Base-by-base conservation (phyloP, 2,113 vertebrate genomes). In the Tinamus guttatus region DNA sequence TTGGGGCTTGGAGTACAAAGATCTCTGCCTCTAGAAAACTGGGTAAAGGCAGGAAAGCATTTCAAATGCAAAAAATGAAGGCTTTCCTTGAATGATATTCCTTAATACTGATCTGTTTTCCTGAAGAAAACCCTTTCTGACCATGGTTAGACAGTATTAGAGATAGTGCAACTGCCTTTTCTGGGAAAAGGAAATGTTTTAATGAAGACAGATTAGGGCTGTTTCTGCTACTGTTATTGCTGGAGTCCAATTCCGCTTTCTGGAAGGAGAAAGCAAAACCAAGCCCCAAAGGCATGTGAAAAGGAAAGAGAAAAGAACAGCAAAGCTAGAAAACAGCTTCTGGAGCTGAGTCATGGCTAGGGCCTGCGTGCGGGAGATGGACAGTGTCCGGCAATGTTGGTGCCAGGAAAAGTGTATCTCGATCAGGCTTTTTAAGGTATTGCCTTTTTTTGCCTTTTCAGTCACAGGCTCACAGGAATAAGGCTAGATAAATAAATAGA, bases 1-100 rank as follows among this genome's bases (percentile, higher is more conserved):
- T 14, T 92, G 78, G 70, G 77, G 65, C 94, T 96, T 96, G 95
- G 95, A 87, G 76, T 87, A 87, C 78, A 71, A 95, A 92, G 93
- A 95, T 94, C 52, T 87, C 74, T 87, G 93, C 68, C 94, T 93
- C 95, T 91, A 92, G 81, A 92, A 89, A 69, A 84, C 58, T 24
- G 87, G 93, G 92, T 81, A 76, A 75, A 92, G 81, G 87, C 93
- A 79, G 64, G 62, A 94, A 96, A 81, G 47, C 58, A 52, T 94
- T 84, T 47, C 47, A 89, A 95, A 81, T n/a, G 41, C 54, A 85
- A 82, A 94, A 80, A 94, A 49, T 40, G 82, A 80, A 71, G 51
- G 62, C 62, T 70, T 30, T 89, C 8, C 86, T 94, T 92, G 86
- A 93, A 73, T 0, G 1, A 11, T 89, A 43, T 82, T 65, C 67